Evolutionary conservation across 2,797 vertebrate species (phyloP).

Genomic region (Fistularia tabacaria): DNA sequence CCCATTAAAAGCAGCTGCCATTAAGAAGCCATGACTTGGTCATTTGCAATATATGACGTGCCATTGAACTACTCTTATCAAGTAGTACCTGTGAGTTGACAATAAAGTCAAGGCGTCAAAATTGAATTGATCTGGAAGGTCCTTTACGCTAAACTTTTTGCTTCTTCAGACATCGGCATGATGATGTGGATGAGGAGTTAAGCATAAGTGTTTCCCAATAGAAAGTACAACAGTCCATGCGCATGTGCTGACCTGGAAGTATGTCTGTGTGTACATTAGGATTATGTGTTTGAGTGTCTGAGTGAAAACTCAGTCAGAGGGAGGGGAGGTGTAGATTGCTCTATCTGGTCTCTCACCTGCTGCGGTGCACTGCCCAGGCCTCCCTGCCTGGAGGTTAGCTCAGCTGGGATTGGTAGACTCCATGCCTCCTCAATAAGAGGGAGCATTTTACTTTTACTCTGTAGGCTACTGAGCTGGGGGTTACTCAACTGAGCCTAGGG

Average conservation of each 20-base stretch:
- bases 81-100: no score
- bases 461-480: constrained; percentile 99
- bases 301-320: constrained; percentile 15
- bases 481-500: constrained; percentile 99
- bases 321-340: constrained; percentile 69
- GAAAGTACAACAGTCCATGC: constrained; percentile 29
- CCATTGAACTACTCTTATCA: not conserved
- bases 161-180: constrained; percentile 26
- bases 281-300: constrained; percentile 31
- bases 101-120: no score
- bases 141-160: not conserved
- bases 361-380: constrained; percentile 96
- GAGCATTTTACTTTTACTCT: constrained; percentile 99
- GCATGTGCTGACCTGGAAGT: constrained; percentile 24
- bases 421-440: constrained; percentile 99
- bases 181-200: constrained; percentile 6
- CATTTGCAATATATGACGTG: not conserved
- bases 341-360: constrained; percentile 94
- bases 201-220: constrained; percentile 59
- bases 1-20: constrained; percentile 15
- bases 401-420: constrained; percentile 99
- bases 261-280: constrained; percentile 22
- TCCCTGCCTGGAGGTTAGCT: constrained; percentile 99
- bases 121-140: not conserved
- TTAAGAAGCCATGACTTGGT: constrained; percentile 22